A percentile compares a stretch with the other conserved stretches of the same genome.
Evolutionary conservation across 2,113 vertebrate species (phyloP).

Genomic region (Puffinus mauretanicus): DNA sequence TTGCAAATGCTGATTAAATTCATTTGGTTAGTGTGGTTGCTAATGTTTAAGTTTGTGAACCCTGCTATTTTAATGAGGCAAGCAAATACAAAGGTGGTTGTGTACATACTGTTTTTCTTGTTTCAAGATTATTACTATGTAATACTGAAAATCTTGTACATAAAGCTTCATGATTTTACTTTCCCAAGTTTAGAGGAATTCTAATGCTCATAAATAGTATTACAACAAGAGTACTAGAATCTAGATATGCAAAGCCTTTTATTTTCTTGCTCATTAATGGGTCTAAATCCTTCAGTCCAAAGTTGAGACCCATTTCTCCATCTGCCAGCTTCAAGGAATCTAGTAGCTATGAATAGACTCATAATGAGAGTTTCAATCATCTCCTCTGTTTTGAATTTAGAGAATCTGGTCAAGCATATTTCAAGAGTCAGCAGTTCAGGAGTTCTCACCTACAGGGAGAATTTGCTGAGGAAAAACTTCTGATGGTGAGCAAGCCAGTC

Average conservation of each 20-base stretch:
- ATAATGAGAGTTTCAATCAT: not conserved
- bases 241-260: not conserved
- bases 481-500: not conserved
- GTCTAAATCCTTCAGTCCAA: not conserved
- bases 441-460: not conserved
- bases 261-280: not conserved
- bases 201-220: not conserved
- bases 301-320: not conserved
- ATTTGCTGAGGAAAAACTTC: not conserved
- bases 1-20: constrained; percentile 2
- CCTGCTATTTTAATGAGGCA: not conserved
- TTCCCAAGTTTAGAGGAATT: not conserved
- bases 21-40: not conserved
- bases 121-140: not conserved
- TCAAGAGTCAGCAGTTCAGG: not conserved
- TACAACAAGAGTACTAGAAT: not conserved
- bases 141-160: not conserved
- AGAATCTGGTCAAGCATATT: not conserved
- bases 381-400: not conserved
- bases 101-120: not conserved
- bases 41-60: not conserved
- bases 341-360: not conserved
- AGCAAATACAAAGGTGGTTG: not conserved
- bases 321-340: not conserved
- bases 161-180: not conserved